phyloP scores from a whole-genome alignment of 1,140 invertebrate genomes.

The Bombus waltoni region DNA sequence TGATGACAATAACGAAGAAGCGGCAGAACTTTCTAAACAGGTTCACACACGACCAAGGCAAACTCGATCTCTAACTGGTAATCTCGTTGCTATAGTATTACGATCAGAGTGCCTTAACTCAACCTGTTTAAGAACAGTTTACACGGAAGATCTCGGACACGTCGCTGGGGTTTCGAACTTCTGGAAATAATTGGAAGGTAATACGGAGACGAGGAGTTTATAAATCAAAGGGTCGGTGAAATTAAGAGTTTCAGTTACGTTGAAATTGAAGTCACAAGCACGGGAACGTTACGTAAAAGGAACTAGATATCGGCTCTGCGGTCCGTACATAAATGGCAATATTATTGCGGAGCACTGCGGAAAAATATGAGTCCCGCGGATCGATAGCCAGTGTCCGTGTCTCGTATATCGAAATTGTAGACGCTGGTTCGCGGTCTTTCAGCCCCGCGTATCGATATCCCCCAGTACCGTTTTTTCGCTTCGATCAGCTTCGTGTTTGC shows the following conservation, averaged over 20 bases:
- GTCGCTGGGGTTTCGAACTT: not conserved
- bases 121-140: not conserved
- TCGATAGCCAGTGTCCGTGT: slow-evolving; percentile 37
- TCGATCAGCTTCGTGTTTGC: not conserved
- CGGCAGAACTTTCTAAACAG: no score
- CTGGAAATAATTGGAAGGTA: slow-evolving; percentile 13
- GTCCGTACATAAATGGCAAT: slow-evolving; percentile 48
- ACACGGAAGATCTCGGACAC: not conserved
- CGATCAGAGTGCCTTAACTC: no score
- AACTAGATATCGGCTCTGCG: slow-evolving; percentile 45
- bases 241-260: not conserved
- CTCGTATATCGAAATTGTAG: slow-evolving; percentile 55
- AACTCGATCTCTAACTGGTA: no score
- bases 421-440: slow-evolving; percentile 43
- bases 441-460: slow-evolving; percentile 34
- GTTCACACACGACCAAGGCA: no score
- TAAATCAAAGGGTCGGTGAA: not conserved
- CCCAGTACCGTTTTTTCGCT: not conserved
- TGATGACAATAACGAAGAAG: no score
- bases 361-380: slow-evolving; percentile 44
- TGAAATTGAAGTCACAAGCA: slow-evolving; percentile 17
- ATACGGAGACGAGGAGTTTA: no score
- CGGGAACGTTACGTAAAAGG: slow-evolving; percentile 31
- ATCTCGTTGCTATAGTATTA: no score
- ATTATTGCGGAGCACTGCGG: slow-evolving; percentile 48